Conservation (phyloP, 2,797 vertebrate genomes). For the Gymnopithys bicolor region DNA sequence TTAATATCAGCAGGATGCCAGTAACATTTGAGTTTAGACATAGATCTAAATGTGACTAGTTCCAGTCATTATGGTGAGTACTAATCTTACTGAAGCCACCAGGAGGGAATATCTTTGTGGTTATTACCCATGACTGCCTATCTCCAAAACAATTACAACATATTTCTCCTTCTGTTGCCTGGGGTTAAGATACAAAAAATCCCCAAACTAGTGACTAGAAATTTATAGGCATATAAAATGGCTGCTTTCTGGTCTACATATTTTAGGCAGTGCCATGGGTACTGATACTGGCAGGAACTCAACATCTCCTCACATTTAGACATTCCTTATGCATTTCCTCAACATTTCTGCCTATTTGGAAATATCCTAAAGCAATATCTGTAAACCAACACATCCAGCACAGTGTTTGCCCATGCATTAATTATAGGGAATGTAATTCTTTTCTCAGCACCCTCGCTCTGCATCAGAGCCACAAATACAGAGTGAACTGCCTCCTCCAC, state of each 20-base stretch:
- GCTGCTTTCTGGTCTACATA: neutral
- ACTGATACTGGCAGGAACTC: neutral
- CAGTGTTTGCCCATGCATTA: neutral
- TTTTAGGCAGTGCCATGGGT: neutral
- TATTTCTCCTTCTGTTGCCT: neutral
- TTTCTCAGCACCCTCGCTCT: neutral
- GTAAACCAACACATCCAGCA: neutral
- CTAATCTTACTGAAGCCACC: neutral
- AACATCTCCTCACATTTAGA: neutral
- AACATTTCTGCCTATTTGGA: neutral
- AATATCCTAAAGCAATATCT: neutral
- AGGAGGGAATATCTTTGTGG: neutral
- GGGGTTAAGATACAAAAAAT: neutral
- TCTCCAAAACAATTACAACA: neutral
- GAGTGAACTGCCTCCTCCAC: neutral
- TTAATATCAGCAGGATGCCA: neutral
- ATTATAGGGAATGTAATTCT: neutral
- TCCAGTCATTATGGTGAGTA: neutral
- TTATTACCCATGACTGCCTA: neutral
- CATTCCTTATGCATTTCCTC: neutral
- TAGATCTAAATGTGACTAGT: neutral
- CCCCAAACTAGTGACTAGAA: neutral
- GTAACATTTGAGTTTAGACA: neutral
- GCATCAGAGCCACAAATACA: neutral
- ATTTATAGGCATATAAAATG: neutral